Evolutionary conservation across 2,888 invertebrate species (phyloP).

Genomic region (Aproaerema taeniolella): DNA sequence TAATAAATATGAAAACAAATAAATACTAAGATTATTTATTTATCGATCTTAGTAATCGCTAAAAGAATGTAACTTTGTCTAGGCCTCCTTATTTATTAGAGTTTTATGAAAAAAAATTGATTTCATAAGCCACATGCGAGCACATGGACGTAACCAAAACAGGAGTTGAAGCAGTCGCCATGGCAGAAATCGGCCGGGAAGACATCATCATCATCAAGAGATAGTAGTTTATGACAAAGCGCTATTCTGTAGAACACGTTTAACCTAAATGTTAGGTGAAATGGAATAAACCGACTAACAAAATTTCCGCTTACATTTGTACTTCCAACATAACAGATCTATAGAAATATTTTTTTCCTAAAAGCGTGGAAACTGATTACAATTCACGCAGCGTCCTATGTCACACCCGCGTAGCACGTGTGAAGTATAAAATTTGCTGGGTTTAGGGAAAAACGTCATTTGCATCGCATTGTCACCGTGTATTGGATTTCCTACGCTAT

Average conservation of each 20-base stretch:
- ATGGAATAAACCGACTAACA: not conserved
- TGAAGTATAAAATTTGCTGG: slow-evolving; percentile 38
- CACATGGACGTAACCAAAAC: too few species aligned
- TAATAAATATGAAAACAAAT: too few species aligned
- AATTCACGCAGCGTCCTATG: slow-evolving; percentile 27
- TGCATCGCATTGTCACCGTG: slow-evolving; percentile 29
- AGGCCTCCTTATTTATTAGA: too few species aligned
- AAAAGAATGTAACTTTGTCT: too few species aligned
- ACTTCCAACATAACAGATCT: not conserved
- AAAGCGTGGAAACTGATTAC: slow-evolving; percentile 27
- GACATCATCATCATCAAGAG: not conserved
- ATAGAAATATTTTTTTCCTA: not conserved
- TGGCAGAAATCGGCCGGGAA: not conserved
- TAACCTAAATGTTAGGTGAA: not conserved
- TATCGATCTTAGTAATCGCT: too few species aligned
- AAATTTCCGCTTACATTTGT: not conserved
- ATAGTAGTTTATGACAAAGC: not conserved
- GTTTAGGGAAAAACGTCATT: slow-evolving; percentile 37
- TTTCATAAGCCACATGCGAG: too few species aligned
- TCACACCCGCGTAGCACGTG: slow-evolving; percentile 32
- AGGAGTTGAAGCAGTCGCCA: not conserved
- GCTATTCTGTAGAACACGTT: not conserved
- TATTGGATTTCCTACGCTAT: too few species aligned
- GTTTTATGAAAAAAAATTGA: too few species aligned
- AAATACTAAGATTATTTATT: too few species aligned